A percentile compares a stretch with the other conserved stretches of the same genome.
phyloP scores from a whole-genome alignment of 2,113 vertebrate genomes.

The Spilogale gracilis region DNA sequence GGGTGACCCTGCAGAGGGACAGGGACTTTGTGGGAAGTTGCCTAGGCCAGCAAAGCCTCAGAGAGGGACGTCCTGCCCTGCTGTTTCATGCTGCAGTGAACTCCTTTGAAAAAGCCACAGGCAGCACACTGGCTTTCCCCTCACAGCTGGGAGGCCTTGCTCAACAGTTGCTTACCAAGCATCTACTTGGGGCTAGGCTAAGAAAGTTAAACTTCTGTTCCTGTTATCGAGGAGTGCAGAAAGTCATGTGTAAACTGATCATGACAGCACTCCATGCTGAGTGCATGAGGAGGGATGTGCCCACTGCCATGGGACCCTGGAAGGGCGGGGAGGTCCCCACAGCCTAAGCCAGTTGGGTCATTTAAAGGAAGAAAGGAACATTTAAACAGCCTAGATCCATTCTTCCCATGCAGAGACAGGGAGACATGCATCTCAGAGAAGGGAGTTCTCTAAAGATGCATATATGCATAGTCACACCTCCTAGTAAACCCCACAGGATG shows the following conservation, averaged over 20 bases:
- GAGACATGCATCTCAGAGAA: not conserved
- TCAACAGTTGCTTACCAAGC: not conserved
- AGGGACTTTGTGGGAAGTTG: not conserved
- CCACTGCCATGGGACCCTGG: accelerated
- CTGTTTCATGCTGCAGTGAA: accelerated
- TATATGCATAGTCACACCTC: not conserved
- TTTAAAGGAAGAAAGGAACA: not conserved
- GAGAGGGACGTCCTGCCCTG: not conserved
- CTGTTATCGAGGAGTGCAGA: not conserved
- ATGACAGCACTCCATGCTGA: accelerated
- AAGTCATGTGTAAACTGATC: accelerated
- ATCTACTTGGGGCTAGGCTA: not conserved
- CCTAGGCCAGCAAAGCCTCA: not conserved
- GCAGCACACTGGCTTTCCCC: too few relatives aligned
- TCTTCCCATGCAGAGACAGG: not conserved
- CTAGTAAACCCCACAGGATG: accelerated
- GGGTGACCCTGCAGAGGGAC: not conserved
- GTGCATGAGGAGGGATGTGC: too few relatives aligned
- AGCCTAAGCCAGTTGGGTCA: not conserved
- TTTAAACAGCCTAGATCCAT: not conserved
- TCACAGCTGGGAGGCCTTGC: accelerated
- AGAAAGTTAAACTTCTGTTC: not conserved
- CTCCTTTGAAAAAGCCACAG: not conserved
- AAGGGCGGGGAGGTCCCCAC: too few relatives aligned
- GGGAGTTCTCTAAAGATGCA: not conserved